These are phyloP conservation scores for Microtus pennsylvanicus DNA, from an alignment of 2,113 vertebrate genomes.

Conservation along the genomic window DNA sequence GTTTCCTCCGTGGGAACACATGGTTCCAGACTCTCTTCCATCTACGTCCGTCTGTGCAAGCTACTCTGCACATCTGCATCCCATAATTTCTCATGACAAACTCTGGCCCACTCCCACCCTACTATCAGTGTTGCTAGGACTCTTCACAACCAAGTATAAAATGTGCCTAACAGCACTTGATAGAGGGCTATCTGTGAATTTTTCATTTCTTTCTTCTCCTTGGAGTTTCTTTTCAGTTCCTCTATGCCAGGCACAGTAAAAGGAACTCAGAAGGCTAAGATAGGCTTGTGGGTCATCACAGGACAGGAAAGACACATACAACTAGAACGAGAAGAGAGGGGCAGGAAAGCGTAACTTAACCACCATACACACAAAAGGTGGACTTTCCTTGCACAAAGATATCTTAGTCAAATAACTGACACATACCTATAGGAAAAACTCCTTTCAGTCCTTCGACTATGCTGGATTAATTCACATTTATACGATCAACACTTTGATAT, in stretches of 20 bases:
- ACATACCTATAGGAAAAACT: not conserved
- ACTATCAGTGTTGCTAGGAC: rapidly evolving
- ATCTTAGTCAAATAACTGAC: not conserved
- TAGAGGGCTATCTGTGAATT: not conserved
- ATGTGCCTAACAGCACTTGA: not conserved
- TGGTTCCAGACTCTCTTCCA: not conserved
- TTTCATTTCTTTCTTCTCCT: not conserved
- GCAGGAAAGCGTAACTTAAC: not conserved
- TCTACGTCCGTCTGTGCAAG: rapidly evolving
- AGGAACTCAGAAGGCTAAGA: not conserved
- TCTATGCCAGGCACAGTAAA: not conserved
- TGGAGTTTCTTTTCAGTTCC: not conserved
- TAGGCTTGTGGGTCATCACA: not conserved
- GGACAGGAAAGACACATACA: not conserved
- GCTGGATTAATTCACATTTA: constrained; percentile 28
- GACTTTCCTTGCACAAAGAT: not conserved
- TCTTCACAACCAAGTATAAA: not conserved
- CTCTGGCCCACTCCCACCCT: not conserved
- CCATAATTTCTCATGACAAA: not conserved
- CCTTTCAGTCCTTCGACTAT: not conserved
- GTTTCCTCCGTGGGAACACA: rapidly evolving
- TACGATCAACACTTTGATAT: constrained; percentile 11
- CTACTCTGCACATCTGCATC: not conserved
- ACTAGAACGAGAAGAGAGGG: not conserved
- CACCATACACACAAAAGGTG: not conserved